Conservation (phyloP, 2,797 vertebrate genomes). For the Uromys caudimaculatus region DNA sequence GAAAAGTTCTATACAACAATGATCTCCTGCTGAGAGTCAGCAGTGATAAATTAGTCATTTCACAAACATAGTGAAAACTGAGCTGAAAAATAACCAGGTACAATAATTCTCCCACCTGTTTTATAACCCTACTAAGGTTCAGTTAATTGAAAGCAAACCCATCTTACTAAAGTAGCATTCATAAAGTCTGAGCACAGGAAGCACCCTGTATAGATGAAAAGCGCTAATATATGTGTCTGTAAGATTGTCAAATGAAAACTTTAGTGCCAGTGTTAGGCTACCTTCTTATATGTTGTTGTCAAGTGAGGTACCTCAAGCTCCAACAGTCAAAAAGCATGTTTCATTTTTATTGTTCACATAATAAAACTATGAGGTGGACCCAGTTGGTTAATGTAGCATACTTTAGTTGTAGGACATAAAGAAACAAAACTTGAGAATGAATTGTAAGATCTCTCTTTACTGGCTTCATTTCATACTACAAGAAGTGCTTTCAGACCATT, state of each 20-base stretch:
- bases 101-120: neutral
- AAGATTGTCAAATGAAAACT: neutral
- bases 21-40: neutral
- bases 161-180: neutral
- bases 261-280: neutral
- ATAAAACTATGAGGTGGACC: neutral
- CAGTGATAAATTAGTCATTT: neutral
- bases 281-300: neutral
- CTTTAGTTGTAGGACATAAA: neutral
- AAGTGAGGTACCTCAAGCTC: neutral
- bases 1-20: neutral
- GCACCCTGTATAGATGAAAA: neutral
- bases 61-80: neutral
- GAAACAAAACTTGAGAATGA: neutral
- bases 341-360: neutral
- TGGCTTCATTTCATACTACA: neutral
- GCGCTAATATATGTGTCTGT: too few species aligned
- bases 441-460: neutral
- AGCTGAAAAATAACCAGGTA: too few species aligned
- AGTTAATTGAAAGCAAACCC: neutral
- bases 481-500: neutral
- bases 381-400: neutral
- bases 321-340: neutral
- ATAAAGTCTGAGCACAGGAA: neutral
- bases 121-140: neutral